Base-by-base conservation (phyloP, 23 tunicate species). In the Styela plicata region DNA sequence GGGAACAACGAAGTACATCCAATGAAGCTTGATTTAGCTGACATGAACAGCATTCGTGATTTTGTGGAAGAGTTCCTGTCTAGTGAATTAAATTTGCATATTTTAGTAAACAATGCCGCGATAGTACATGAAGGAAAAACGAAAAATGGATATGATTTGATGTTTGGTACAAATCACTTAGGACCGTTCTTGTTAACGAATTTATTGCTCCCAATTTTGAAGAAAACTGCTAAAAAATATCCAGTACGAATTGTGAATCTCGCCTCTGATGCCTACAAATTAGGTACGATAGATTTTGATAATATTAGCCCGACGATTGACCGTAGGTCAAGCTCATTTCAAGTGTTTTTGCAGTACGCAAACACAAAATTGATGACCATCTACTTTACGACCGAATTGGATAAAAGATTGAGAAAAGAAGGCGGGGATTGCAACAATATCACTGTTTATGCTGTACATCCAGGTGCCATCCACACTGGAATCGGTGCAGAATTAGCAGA, bases 351-450 rank as follows among this genome's bases (percentile, higher is more conserved):
- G 24, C 80, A 76, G 22, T 76, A 76, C 25, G 26, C 65, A 13
- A 34, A 76, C 52, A 76, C 80, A 52, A 76, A 76, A 76, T 76
- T 76, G 63, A 76, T 76, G 80, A 76, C 34, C 35, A 69, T 76
- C 24, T 76, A 76, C 35, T 76, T 76, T n/a, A 76, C 80, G 5
- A 36, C 10, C 5, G 31, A 34, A 36, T 24, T 76, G 65, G 30
- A 34, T n/a, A 76, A 76, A 34, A 44, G 31, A 37, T 76, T 76
- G 69, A 10, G 70, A 7, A 10, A 25, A 66, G 70, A 66, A 66
- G 30, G 31, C 5, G 27, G 61, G 17, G 5, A 69, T 23, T 30
- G 23, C 35, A 71, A 71, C 36, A 34, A 71, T 26, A 76, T 76
- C 13, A 76, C 80, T 26, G 36, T 52, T 2, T 76, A 76, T 36